Evolutionary conservation across 2,888 invertebrate species (phyloP).

Genomic region (Acleris laterana): DNA sequence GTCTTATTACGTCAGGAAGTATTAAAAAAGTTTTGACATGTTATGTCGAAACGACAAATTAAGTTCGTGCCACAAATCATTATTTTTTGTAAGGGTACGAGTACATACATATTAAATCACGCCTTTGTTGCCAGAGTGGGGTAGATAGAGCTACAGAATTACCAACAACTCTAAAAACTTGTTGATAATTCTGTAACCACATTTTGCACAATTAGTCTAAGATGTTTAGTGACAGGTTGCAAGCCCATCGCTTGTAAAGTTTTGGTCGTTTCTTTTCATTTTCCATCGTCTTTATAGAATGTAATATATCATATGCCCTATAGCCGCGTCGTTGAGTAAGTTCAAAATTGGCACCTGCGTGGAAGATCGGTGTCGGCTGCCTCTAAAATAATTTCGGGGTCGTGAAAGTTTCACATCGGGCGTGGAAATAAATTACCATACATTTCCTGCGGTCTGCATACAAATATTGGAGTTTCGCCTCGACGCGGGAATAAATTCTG

Average conservation of each 20-base stretch:
- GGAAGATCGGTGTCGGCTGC: constrained; percentile 43
- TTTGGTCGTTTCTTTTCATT: no score
- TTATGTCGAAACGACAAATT: constrained; percentile 8
- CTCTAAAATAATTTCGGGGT: constrained; percentile 59
- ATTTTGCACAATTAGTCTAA: no score
- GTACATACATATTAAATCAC: no score
- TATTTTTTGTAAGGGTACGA: no score
- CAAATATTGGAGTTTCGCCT: constrained; percentile 53
- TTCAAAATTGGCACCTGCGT: constrained; percentile 20
- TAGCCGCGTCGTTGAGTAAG: not conserved
- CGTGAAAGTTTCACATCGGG: constrained; percentile 63
- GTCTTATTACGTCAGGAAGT: constrained; percentile 18
- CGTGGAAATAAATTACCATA: constrained; percentile 67
- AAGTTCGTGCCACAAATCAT: no score
- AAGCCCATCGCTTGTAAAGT: no score
- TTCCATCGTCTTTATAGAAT: no score
- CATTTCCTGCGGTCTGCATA: constrained; percentile 58
- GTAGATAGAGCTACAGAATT: no score
- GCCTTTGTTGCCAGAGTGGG: no score
- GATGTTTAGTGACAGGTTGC: no score
- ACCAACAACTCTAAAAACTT: no score
- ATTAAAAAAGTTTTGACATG: constrained; percentile 38
- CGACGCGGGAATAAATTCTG: constrained; percentile 45
- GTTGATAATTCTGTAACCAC: no score
- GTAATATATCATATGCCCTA: not conserved